Percentiles rank a stretch among this genome's conserved stretches.
Conservation (phyloP, 2,797 vertebrate genomes). For the Eulemur albifrons region DNA sequence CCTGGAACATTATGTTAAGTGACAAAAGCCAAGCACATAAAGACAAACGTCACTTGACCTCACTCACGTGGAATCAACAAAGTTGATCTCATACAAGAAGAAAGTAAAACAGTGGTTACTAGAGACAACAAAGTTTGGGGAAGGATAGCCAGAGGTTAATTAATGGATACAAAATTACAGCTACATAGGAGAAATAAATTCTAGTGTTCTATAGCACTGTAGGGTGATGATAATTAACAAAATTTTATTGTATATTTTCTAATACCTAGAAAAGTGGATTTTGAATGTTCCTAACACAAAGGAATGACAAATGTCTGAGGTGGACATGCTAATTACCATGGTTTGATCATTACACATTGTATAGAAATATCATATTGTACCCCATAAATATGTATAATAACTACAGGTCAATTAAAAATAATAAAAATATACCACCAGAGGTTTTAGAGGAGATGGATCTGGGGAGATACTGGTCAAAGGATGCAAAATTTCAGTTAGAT, state of each 20-base stretch:
- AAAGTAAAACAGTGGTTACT: not conserved
- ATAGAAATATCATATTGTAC: not conserved
- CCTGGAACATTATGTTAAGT: not conserved
- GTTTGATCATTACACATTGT: not conserved
- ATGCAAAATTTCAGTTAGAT: not conserved
- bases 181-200: not conserved
- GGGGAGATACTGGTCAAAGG: not conserved
- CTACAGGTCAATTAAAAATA: not conserved
- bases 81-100: not conserved
- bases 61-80: not conserved
- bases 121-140: not conserved
- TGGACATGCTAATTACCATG: not conserved
- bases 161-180: not conserved
- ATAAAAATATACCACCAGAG: not conserved
- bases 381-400: not conserved
- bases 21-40: not conserved
- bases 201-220: not conserved
- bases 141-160: not conserved
- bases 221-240: not conserved
- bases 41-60: not conserved
- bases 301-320: not conserved
- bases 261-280: not conserved
- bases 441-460: not conserved
- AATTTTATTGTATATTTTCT: not conserved
- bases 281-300: not conserved